Base-by-base conservation (phyloP, 2,888 invertebrate genomes). In the Amphimallon solstitiale region DNA sequence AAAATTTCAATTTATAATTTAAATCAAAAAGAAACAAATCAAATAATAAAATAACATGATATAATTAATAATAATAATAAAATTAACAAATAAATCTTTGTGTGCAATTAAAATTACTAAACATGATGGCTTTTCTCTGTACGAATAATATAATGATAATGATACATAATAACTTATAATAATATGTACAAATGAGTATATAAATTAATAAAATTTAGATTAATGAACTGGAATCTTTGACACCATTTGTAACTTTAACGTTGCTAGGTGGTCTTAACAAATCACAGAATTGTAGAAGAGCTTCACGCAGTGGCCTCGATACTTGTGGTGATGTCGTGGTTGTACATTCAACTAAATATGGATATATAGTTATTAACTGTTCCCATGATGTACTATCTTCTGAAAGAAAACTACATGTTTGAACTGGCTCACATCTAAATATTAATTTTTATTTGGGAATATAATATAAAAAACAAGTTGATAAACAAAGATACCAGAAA, bases 341-440 rank as follows among this genome's bases (percentile, higher is more conserved):
- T 71, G 91, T 92, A 77, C 93, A 94, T 77, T 93, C 90, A 49
- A 96, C 97, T 74, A 98, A 85, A 78, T 89, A 89, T 0, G 97
- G 97, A 85, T 97, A 98, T 34, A 98, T 84, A 17, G 90, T 92
- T 76, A 98, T 97, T 64, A 97, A 84, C 79, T 97, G 95, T 79
- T 94, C 91, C 97, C 97, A 98, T 0, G 97, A 95, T 15, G 89
- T 89, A 72, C 89, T 88, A 81, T 95, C 96, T 66, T 96, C 96
- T 92, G 79, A 54, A 85, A 84, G 68, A 71, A 69, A 71, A 70
- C 52, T 63, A 52, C 61, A 66, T 34, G 66, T 65, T 19, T 45
- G 14, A 66, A 56, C 9, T 40, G 52, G 43, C 37, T 45, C 49
- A n/a, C n/a, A n/a, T n/a, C n/a, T n/a, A n/a, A n/a, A n/a, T n/a